phyloP scores from a whole-genome alignment of 1,140 invertebrate genomes.

The Dendroctonus ponderosae region DNA sequence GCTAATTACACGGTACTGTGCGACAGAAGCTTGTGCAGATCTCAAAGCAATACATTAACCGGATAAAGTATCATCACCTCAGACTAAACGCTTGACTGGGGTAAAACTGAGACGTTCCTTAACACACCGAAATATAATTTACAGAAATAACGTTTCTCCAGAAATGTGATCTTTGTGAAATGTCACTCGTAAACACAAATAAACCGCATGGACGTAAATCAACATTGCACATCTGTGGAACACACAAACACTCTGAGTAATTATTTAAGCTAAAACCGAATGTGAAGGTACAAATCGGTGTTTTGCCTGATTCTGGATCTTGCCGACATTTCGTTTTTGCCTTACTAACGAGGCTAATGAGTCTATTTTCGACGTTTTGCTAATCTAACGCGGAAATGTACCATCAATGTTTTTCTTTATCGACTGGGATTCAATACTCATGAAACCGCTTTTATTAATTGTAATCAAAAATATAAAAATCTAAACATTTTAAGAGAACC shows the following conservation, averaged over 20 bases:
- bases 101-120: conserved; percentile 28
- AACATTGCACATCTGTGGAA: conserved; percentile 31
- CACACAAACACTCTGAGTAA: conserved; percentile 24
- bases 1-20: conserved; percentile 10
- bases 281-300: conserved; percentile 18
- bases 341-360: conserved; percentile 8
- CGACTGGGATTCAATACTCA: too few species aligned
- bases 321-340: background rate
- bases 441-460: too few species aligned
- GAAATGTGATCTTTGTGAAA: conserved; percentile 31
- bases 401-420: too few species aligned
- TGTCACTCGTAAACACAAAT: conserved; percentile 31
- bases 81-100: conserved; percentile 28
- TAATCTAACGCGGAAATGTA: too few species aligned
- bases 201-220: conserved; percentile 24
- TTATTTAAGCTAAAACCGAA: conserved; percentile 26
- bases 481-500: too few species aligned
- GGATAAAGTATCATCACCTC: conserved; percentile 29
- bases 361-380: too few species aligned
- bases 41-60: conserved; percentile 23
- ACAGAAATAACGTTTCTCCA: conserved; percentile 31
- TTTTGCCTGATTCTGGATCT: conserved; percentile 11
- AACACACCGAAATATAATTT: conserved; percentile 27
- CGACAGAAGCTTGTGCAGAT: conserved; percentile 7
- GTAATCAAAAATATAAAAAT: too few species aligned